Base-by-base conservation (phyloP, 2,888 invertebrate species). In the Perizoma flavofasciatum region DNA sequence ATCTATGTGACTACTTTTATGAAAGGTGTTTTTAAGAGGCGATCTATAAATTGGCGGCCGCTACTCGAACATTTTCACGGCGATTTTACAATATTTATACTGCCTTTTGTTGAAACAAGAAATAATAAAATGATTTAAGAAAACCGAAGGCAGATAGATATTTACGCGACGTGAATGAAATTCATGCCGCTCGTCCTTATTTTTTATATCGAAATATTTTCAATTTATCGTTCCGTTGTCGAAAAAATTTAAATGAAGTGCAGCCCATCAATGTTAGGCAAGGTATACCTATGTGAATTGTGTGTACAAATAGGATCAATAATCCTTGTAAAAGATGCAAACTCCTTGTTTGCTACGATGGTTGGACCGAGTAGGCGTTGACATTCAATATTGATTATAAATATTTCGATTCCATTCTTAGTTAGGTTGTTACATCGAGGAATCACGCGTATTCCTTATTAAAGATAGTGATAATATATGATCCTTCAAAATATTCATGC, bases 121-220 rank as follows among this genome's bases (percentile, higher is more conserved):
- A 69, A 75, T 79, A 74, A 72, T 68, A 60, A 72, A 78, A 74
- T 62, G 68, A 76, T 78, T 74, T 66, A 65, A 70, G 61, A 68
- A 70, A 77, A 76, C 72, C 73, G 40, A 69, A 70, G 70, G 66
- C 64, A 69, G 22, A 22, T 22, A 22, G 22, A 22, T 22, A 3
- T 70, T 70, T 51, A 55, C 63, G 66, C 63, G 52, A 63, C 48
- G 34, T 59, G 68, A 67, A 71, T 67, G 68, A 66, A 63, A 64
- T 57, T 48, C 55, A 61, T 53, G 59, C 53, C 52, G 54, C 43
- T 49, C 33, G 40, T 41, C 43, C 34, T 59, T 60, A 59, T 52
- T 57, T 45, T 49, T 34, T 65, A 57, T 61, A 67, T 64, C 56
- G 57, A 64, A 6, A 69, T 70, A 60, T 71, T 66, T 64, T 61